Base-by-base conservation (phyloP, 2,797 vertebrate species). In the Lepidocolaptes lacrymiger region DNA sequence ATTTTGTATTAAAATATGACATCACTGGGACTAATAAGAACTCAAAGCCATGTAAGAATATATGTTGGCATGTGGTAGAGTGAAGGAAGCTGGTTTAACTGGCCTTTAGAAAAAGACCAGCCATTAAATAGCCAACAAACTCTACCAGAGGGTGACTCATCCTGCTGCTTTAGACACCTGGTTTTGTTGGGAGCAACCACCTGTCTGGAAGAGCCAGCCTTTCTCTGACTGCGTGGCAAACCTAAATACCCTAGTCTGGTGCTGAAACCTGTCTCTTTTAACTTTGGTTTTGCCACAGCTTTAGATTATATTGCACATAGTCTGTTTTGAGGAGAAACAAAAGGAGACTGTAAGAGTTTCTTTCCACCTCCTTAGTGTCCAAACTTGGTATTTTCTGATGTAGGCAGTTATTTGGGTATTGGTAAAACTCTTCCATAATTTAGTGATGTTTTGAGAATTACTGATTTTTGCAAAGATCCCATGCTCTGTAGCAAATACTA, bases 81-180 rank as follows among this genome's bases (percentile, higher is more conserved):
- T 66, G 82, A 88, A 79, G 39, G 58, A 89, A 91, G 92, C 91
- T 96, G 54, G 87, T 84, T 92, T 78, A 88, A 88, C 85, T 93
- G 76, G 82, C 73, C 89, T 89, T 75, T 75, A 61, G 46, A 46
- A 86, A 73, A 80, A 49, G 27, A 37, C 23, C 43, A 80, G n/a
- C 77, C 76, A 95, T 71, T 88, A 92, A 88, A 56, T 34, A 77
- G 66, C 37, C 58, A 77, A 83, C 75, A 61, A 83, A 41, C 41
- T 32, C 32, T 89, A 51, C 54, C 49, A 93, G 41, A 61, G 68
- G 4, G 43, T 95, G 93, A 95, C 44, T 92, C 89, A 95, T 75
- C 7, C 64, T 36, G 39, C 30, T 78, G 27, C 72, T 91, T 68
- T 48, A 88, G 79, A 83, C 76, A 84, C 61, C 49, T 91, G 72